Evolutionary conservation across 2,888 invertebrate genomes (phyloP).

Genomic region (Serripes groenlandicus): DNA sequence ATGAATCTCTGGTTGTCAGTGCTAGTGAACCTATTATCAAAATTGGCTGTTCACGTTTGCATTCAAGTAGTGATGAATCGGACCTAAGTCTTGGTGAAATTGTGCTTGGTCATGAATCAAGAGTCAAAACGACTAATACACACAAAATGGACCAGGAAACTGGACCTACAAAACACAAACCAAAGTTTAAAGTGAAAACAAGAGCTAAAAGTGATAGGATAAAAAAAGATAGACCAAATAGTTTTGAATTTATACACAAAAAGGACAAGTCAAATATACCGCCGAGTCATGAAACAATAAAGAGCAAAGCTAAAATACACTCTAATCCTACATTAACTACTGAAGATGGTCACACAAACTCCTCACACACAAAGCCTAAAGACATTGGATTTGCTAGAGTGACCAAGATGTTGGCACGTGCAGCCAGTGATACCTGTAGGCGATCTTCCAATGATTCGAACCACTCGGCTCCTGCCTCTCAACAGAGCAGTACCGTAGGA

Average conservation of each 20-base stretch:
- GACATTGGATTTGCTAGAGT: constrained; percentile 65
- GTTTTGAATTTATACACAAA: constrained; percentile 59
- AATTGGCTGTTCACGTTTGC: constrained; percentile 36
- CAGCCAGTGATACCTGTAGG: constrained; percentile 52
- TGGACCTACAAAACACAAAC: constrained; percentile 28
- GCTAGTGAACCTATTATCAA: constrained; percentile 64
- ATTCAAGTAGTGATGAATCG: constrained; percentile 72
- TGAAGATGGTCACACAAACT: constrained; percentile 23
- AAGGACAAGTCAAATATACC: constrained; percentile 12
- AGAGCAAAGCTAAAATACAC: constrained; percentile 58
- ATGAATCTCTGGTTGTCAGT: constrained; percentile 17
- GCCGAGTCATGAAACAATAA: constrained; percentile 28
- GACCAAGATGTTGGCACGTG: constrained; percentile 58
- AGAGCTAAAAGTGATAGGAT: constrained; percentile 46
- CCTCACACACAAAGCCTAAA: constrained; percentile 52
- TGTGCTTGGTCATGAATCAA: constrained; percentile 39
- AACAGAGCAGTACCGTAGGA: constrained; percentile 88
- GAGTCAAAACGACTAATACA: constrained; percentile 29
- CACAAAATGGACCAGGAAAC: constrained; percentile 33
- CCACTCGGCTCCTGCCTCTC: constrained; percentile 57
- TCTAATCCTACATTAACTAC: constrained; percentile 61
- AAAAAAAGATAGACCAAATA: constrained; percentile 62
- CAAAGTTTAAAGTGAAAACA: constrained; percentile 41
- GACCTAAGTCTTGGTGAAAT: constrained; percentile 74
- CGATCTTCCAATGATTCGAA: constrained; percentile 33